Evolutionary conservation across 2,113 vertebrate species (phyloP).

Genomic region (Myxocyprinus asiaticus): DNA sequence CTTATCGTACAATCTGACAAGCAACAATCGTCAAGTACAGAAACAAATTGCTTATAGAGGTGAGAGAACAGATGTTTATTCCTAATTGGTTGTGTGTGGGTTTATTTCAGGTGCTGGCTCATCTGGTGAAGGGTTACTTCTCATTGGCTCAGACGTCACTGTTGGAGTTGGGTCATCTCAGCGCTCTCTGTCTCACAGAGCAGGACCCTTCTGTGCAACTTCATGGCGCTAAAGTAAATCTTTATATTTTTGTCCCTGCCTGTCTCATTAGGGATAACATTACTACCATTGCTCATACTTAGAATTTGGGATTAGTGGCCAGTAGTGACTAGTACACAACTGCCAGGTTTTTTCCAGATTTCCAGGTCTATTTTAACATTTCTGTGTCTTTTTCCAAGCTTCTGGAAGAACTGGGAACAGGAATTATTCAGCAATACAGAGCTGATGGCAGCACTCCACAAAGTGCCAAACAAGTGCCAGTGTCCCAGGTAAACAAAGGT

Average conservation of each 20-base stretch:
- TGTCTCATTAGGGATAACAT: not conserved
- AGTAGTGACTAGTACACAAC: not conserved
- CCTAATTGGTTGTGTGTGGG: not conserved
- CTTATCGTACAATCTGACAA: too few species aligned
- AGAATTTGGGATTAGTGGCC: too few species aligned
- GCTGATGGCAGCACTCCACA: conserved; percentile 69
- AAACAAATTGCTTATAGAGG: too few species aligned
- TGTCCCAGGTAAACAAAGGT: conserved; percentile 73
- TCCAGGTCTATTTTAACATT: not conserved
- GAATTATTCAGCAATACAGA: conserved; percentile 89
- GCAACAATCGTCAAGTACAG: too few species aligned
- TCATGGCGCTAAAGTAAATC: conserved; percentile 88
- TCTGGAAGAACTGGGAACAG: conserved; percentile 90
- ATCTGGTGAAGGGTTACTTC: conserved; percentile 93
- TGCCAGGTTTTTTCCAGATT: not conserved
- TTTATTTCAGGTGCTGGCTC: conserved; percentile 82
- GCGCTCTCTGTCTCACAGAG: conserved; percentile 87
- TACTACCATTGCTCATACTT: not conserved
- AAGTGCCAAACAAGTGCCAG: conserved; percentile 72
- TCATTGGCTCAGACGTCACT: conserved; percentile 78
- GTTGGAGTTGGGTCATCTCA: conserved; percentile 85
- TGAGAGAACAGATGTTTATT: not conserved
- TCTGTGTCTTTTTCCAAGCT: conserved; percentile 72
- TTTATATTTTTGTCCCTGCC: not conserved
- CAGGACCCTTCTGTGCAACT: conserved; percentile 88